Base-by-base conservation (phyloP, 1,140 invertebrate species). In the Leptinotarsa texana region DNA sequence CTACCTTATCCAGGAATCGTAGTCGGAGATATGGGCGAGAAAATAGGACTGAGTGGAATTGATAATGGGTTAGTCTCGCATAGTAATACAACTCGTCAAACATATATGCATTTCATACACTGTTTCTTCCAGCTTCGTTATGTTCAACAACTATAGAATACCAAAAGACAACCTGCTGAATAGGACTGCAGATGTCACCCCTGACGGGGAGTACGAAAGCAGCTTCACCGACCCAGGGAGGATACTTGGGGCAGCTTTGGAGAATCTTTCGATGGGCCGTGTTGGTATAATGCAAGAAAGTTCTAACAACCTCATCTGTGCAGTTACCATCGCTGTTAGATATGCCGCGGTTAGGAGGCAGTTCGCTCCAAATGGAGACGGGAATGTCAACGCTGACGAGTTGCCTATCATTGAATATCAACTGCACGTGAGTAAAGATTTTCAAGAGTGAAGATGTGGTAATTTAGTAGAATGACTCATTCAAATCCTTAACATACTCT, bases 381-480 rank as follows among this genome's bases (percentile, higher is more conserved):
- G 88, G 73, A 88, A 88, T 70, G 63, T 69, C 18, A 77, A 78
- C 18, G 69, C 74, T 21, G 57, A 75, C 48, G 95, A 97, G 87
- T 88, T 92, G 73, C 91, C 96, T 24, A 92, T 98, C 63, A 88
- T 99, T 72, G 96, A 98, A 85, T 98, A 98, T 88, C 95, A 94
- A 83, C 86, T 96, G 73, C 95, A 95, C 85, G 90, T 92, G 80
- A 88, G 88, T 87, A 8, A 11, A 42, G 6, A 42, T 42, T 3
- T 42, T 42, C 33, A 11, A 42, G 0, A 11, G 33, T 42, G 2
- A 6, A 33, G 6, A 33, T 42, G 8, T 42, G 33, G 0, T 42
- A 3, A 42, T 11, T 42, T 11, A 42, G 33, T 42, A 0, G 33
- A 33, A 11, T 3, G 33, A 42, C 33, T 11, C 33, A 42, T 42